These are phyloP conservation scores for Halyomorpha halys DNA, from an alignment of 1,140 invertebrate species.

Conservation along the genomic window DNA sequence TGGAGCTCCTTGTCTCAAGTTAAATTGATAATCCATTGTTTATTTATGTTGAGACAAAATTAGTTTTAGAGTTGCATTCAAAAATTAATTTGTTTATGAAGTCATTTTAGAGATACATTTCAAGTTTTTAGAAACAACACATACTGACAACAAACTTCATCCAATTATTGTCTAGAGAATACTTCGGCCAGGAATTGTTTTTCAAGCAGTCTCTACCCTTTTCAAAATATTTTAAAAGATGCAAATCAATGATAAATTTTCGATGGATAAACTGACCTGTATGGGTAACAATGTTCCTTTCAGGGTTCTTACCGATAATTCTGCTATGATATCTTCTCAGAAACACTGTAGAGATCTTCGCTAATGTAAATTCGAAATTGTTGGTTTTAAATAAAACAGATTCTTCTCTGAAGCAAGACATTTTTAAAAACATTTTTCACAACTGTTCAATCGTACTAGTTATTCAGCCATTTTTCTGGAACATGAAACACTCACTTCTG, in stretches of 20 bases:
- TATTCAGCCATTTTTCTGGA: constrained; percentile 10
- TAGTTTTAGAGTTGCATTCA: neutral
- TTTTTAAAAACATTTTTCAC: constrained; percentile 6
- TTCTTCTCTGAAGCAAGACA: constrained; percentile 2
- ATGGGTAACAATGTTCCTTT: neutral
- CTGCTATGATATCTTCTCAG: neutral
- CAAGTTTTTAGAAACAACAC: neutral
- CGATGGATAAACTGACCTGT: neutral
- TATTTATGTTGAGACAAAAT: neutral
- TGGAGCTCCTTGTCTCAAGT: neutral
- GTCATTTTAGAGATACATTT: neutral
- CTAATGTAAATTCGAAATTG: neutral
- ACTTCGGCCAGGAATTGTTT: neutral
- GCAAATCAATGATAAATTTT: constrained; percentile 10
- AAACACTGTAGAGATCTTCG: neutral
- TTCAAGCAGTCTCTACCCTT: neutral
- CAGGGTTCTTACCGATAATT: neutral
- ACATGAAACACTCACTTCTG: too few relatives aligned
- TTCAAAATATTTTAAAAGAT: neutral
- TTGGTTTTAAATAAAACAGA: neutral
- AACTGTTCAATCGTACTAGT: constrained; percentile 1
- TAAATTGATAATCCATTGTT: constrained; percentile 8
- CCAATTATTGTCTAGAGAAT: neutral
- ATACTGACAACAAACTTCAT: neutral
- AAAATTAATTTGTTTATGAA: neutral